Base-by-base conservation (phyloP, 2,797 vertebrate genomes). In the Acipenser oxyrinchus region DNA sequence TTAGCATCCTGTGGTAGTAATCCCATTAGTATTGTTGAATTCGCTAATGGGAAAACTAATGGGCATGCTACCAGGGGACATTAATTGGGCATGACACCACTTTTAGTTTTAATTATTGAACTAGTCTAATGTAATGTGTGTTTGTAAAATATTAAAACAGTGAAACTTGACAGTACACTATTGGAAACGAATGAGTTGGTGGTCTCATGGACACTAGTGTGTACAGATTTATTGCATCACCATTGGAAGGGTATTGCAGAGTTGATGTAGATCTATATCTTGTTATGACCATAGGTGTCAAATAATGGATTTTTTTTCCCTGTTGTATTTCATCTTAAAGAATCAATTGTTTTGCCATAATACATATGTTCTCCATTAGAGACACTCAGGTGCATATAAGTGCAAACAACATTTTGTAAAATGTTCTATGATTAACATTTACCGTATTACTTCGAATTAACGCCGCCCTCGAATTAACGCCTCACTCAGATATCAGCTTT, bases 1-100 rank as follows among this genome's bases (percentile, higher is more conserved):
- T 99, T 98, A 98, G 92, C 92, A 92, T 95, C 94, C 92, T 92
- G 90, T 91, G 94, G 93, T 96, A 96, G 91, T 94, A 90, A 92
- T 94, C 92, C 95, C 95, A 98, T 99, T 97, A 97, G 92, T 94
- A 97, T 96, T 98, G 96, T 95, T 93, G 93, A 96, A 96, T 96
- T 96, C 95, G 92, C 93, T 93, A 94, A 95, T 93, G 94, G 93
- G 91, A 89, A 92, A 95, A 92, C 94, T 99, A 98, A 99, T 98
- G 95, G 95, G 94, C 96, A 97, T 95, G 93, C 91, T 90, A 93
- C 90, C 89, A 91, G 91, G 89, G 89, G 93, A 93, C 91, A 90
- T 93, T 97, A 97, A 97, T 98, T 97, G 95, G 94, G 93, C 94
- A 92, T 93, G 93, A 95, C 94, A 94, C 91, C 93, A 93, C 93